Percentiles rank a stretch among this genome's conserved stretches.
Evolutionary conservation across 2,888 invertebrate species (phyloP).

Genomic region (Spilarctia lutea): DNA sequence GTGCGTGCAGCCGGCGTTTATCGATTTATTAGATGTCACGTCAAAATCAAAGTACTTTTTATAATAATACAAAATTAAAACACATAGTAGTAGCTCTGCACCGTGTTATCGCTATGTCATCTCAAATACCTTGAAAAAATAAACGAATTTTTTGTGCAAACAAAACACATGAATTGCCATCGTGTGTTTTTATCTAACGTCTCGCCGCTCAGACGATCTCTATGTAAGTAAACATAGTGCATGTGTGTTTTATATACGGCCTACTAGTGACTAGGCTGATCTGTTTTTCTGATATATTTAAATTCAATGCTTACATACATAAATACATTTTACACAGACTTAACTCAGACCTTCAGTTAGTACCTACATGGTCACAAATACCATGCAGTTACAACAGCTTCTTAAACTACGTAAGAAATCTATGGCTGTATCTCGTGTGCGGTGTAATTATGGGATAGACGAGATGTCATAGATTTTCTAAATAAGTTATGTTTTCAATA

Average conservation of each 20-base stretch:
- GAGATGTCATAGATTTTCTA: too few species aligned
- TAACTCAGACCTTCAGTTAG: too few species aligned
- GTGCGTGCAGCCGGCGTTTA: too few species aligned
- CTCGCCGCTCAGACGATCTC: conserved; percentile 11
- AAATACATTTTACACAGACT: not conserved
- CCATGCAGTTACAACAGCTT: too few species aligned
- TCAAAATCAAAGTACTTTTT: not conserved
- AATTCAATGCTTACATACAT: not conserved
- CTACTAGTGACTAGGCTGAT: not conserved
- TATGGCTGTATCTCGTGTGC: too few species aligned
- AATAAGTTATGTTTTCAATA: too few species aligned
- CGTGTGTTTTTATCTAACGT: conserved; percentile 8
- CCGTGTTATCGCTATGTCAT: not conserved
- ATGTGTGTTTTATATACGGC: not conserved
- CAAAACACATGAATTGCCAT: conserved; percentile 13
- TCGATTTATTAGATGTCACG: too few species aligned
- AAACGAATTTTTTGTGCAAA: conserved; percentile 4
- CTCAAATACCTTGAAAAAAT: conserved; percentile 14
- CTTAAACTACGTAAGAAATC: too few species aligned
- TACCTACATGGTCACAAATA: too few species aligned
- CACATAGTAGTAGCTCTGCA: not conserved
- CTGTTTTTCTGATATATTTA: not conserved
- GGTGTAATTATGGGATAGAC: too few species aligned
- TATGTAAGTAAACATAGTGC: conserved; percentile 16
- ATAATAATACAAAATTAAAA: not conserved